phyloP scores from a whole-genome alignment of 2,888 invertebrate genomes.

The Lucinisca nassula region DNA sequence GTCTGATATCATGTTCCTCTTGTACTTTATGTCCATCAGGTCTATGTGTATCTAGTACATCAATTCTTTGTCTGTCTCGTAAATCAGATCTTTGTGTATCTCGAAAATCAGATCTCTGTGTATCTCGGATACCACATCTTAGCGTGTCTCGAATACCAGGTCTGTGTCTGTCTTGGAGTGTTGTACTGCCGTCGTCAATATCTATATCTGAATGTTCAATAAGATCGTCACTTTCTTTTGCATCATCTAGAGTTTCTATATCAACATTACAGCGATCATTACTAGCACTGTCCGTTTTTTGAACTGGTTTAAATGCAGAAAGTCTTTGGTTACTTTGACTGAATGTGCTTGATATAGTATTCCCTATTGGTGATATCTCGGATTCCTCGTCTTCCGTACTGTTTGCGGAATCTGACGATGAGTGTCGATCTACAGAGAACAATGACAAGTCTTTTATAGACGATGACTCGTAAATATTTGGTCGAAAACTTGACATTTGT shows the following conservation, averaged over 20 bases:
- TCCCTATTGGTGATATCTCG: slow-evolving; percentile 32
- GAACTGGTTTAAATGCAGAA: slow-evolving; percentile 66
- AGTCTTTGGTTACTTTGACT: slow-evolving; percentile 49
- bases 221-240: slow-evolving; percentile 1
- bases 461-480: slow-evolving; percentile 47
- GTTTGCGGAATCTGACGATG: slow-evolving; percentile 52
- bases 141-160: neutral
- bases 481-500: slow-evolving; percentile 42
- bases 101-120: no score
- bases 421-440: slow-evolving; percentile 26
- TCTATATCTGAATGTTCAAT: slow-evolving; percentile 58
- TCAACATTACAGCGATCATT: neutral
- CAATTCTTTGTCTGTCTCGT: no score
- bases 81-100: no score
- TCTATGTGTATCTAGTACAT: no score
- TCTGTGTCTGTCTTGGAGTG: neutral
- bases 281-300: slow-evolving; percentile 18
- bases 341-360: slow-evolving; percentile 11
- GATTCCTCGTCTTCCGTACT: slow-evolving; percentile 68
- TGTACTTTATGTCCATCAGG: no score
- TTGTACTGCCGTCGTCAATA: slow-evolving; percentile 47
- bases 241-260: neutral
- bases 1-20: no score
- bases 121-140: neutral
- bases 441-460: slow-evolving; percentile 58